phyloP scores from a whole-genome alignment of 2,113 vertebrate genomes.

The Amblyornis subalaris region DNA sequence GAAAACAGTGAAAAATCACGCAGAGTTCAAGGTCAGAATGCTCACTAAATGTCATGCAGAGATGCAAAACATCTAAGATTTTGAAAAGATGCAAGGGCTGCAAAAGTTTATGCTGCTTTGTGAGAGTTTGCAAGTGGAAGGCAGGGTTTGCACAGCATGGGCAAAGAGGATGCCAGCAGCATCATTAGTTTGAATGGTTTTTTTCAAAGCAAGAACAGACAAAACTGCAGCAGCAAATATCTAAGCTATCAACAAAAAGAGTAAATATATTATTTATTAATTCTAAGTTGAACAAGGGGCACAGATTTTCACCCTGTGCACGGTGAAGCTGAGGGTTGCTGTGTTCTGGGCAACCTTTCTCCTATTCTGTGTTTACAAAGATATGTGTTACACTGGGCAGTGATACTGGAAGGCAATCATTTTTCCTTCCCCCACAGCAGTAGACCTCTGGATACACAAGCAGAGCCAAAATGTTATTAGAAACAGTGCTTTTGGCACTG shows the following conservation, averaged over 20 bases:
- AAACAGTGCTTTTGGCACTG: conserved; percentile 3
- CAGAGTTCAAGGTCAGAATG: neutral
- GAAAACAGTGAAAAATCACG: neutral
- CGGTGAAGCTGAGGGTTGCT: accelerated
- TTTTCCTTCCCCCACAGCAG: neutral
- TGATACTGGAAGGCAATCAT: neutral
- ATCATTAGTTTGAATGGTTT: neutral
- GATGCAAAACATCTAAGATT: neutral
- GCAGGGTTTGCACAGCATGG: neutral
- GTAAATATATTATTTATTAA: neutral
- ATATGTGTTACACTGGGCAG: neutral
- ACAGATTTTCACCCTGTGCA: neutral
- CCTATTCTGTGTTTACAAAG: neutral
- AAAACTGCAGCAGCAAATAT: neutral
- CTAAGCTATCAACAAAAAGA: neutral
- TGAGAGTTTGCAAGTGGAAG: neutral
- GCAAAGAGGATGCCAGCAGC: neutral
- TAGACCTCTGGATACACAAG: neutral
- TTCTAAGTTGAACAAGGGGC: neutral
- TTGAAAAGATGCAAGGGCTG: neutral
- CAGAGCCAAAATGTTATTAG: neutral
- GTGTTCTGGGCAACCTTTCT: neutral
- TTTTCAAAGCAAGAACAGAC: neutral
- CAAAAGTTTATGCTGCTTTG: neutral
- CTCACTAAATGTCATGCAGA: neutral